These are phyloP conservation scores for Philypnodon macrostomus DNA, from an alignment of 2,797 vertebrate species.

Conservation along the genomic window DNA sequence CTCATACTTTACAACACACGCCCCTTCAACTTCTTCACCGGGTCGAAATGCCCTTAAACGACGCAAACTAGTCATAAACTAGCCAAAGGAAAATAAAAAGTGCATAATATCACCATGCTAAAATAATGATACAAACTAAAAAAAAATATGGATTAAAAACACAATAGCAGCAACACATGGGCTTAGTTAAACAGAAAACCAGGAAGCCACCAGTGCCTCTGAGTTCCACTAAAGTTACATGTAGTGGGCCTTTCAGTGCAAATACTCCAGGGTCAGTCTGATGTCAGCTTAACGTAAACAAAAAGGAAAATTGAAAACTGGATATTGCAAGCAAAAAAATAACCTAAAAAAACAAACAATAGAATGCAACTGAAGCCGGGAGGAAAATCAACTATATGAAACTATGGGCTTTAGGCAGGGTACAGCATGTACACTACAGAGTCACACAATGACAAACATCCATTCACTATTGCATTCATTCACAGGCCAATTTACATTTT, in stretches of 20 bases:
- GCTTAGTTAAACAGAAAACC: conserved; percentile 72
- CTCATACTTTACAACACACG: conserved; percentile 61
- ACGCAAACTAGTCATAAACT: conserved; percentile 37
- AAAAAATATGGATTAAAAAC: conserved; percentile 46
- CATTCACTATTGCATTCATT: too few relatives aligned
- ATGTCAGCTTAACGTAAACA: conserved; percentile 10
- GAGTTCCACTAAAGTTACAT: conserved; percentile 70
- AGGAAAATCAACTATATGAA: too few relatives aligned
- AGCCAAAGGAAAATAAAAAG: conserved; percentile 37
- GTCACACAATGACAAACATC: too few relatives aligned
- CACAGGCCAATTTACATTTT: too few relatives aligned
- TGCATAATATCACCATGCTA: conserved; percentile 41
- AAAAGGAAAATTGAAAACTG: too few relatives aligned
- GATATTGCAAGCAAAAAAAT: too few relatives aligned
- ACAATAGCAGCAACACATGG: conserved; percentile 80
- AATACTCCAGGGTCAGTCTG: conserved; percentile 63
- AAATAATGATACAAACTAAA: conserved; percentile 49
- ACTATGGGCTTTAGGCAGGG: too few relatives aligned
- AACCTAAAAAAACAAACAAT: background rate
- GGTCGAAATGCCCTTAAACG: conserved; percentile 34
- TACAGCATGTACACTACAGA: too few relatives aligned
- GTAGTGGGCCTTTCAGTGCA: conserved; percentile 77
- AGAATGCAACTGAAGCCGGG: too few relatives aligned
- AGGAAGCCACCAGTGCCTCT: conserved; percentile 84
- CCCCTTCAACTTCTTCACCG: conserved; percentile 36